Percentiles rank a stretch among this genome's conserved stretches.
phyloP scores from a whole-genome alignment of 2,797 vertebrate genomes.

The Mus caroli region DNA sequence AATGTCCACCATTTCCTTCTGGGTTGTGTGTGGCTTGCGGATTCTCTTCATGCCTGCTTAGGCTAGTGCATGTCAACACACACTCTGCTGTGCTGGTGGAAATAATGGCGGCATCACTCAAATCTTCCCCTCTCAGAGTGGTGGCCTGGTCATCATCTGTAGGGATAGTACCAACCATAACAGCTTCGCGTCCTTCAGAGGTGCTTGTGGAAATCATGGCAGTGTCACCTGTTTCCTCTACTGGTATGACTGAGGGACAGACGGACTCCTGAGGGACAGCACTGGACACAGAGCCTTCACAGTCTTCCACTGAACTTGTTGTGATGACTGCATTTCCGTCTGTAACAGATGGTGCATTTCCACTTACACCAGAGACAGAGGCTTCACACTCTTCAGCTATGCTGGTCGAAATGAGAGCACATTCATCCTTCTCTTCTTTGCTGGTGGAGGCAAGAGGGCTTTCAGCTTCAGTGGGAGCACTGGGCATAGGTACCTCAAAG shows the following conservation, averaged over 20 bases:
- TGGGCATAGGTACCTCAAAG: conserved; percentile 86
- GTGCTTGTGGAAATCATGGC: conserved; percentile 87
- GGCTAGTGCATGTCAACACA: conserved; percentile 63
- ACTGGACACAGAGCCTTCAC: conserved; percentile 86
- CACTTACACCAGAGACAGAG: conserved; percentile 75
- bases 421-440: conserved; percentile 90
- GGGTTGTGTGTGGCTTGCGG: conserved; percentile 43
- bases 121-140: conserved; percentile 66
- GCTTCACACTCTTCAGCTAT: conserved; percentile 86
- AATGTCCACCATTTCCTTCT: conserved; percentile 61
- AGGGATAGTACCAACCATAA: conserved; percentile 77
- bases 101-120: conserved; percentile 73
- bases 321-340: conserved; percentile 86
- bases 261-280: conserved; percentile 71
- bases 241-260: conserved; percentile 49
- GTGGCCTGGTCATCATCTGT: conserved; percentile 71
- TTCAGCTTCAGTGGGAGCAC: conserved; percentile 72
- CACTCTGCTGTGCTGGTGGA: conserved; percentile 85
- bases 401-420: conserved; percentile 90
- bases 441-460: conserved; percentile 80
- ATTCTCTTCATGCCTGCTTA: conserved; percentile 54
- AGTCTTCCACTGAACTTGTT: conserved; percentile 88
- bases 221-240: conserved; percentile 81
- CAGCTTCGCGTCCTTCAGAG: conserved; percentile 86
- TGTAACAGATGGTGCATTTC: not conserved